Conservation (phyloP, 1,140 invertebrate species). For the Rhopalosiphum padi region DNA sequence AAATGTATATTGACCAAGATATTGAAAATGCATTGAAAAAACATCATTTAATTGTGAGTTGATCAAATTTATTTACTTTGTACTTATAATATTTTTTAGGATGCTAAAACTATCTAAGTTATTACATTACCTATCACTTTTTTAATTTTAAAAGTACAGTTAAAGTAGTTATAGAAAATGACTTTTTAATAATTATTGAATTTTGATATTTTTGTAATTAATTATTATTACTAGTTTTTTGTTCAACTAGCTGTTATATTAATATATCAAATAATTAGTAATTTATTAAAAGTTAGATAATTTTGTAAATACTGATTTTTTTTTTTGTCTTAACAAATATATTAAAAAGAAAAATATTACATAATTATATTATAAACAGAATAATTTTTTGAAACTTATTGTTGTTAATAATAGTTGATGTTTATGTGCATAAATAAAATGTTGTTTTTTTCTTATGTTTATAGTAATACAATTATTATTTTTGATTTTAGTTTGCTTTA, state of each 20-base stretch:
- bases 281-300: background rate
- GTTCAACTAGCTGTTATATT: too few relatives aligned
- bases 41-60: slow-evolving; percentile 30
- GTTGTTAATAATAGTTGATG: too few relatives aligned
- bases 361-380: too few relatives aligned
- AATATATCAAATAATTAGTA: background rate
- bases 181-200: too few relatives aligned
- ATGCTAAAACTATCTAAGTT: background rate
- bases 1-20: slow-evolving; percentile 36
- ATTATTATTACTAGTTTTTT: background rate
- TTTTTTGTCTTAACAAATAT: too few relatives aligned
- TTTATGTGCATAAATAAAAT: too few relatives aligned
- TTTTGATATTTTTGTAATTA: background rate
- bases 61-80: background rate
- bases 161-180: too few relatives aligned
- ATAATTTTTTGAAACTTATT: too few relatives aligned
- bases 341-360: too few relatives aligned
- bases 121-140: background rate
- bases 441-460: background rate
- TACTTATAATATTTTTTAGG: background rate
- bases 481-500: slow-evolving; percentile 23
- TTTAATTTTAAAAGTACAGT: background rate
- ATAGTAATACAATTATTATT: background rate
- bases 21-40: slow-evolving; percentile 28
- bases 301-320: too few relatives aligned